Conservation (phyloP, 2,797 vertebrate genomes). For the Epinephelus coioides region DNA sequence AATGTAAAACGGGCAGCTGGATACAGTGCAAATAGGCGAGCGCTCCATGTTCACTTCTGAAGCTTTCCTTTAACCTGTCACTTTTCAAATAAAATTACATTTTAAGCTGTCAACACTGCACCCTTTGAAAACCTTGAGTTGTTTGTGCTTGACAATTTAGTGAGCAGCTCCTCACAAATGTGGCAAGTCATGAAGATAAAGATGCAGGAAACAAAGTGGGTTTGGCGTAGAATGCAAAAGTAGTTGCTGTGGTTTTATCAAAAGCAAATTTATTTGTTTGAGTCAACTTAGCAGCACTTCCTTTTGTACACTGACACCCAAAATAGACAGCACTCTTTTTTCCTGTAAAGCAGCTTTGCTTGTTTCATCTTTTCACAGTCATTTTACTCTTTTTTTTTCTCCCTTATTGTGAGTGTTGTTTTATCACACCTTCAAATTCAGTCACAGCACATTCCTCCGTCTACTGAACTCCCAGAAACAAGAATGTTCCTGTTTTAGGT, state of each 20-base stretch:
- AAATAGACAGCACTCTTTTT: slow-evolving; percentile 84
- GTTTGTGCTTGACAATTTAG: slow-evolving; percentile 77
- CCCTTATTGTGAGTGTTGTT: slow-evolving; percentile 66
- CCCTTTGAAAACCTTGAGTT: slow-evolving; percentile 59
- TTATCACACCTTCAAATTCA: slow-evolving; percentile 80
- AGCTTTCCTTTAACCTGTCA: slow-evolving; percentile 65
- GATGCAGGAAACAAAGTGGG: slow-evolving; percentile 85
- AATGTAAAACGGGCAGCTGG: slow-evolving; percentile 87
- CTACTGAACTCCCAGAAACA: slow-evolving; percentile 72
- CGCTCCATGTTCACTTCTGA: slow-evolving; percentile 67
- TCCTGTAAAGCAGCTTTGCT: slow-evolving; percentile 80
- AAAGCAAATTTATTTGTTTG: slow-evolving; percentile 90
- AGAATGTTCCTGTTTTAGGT: slow-evolving; percentile 78
- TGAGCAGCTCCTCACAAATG: slow-evolving; percentile 79
- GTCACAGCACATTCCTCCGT: slow-evolving; percentile 65
- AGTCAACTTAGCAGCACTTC: slow-evolving; percentile 88
- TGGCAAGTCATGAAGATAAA: slow-evolving; percentile 82
- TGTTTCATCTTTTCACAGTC: slow-evolving; percentile 74
- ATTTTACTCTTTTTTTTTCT: slow-evolving; percentile 44
- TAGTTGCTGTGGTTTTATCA: slow-evolving; percentile 89
- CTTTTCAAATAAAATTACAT: slow-evolving; percentile 75
- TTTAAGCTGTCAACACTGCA: slow-evolving; percentile 58
- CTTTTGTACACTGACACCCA: slow-evolving; percentile 84
- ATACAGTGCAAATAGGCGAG: slow-evolving; percentile 69
- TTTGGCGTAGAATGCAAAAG: slow-evolving; percentile 89